Evolutionary conservation across 2,113 vertebrate genomes (phyloP), one percentile per base, ranked within the genome.

Genomic region (Erinaceus europaeus): DNA sequence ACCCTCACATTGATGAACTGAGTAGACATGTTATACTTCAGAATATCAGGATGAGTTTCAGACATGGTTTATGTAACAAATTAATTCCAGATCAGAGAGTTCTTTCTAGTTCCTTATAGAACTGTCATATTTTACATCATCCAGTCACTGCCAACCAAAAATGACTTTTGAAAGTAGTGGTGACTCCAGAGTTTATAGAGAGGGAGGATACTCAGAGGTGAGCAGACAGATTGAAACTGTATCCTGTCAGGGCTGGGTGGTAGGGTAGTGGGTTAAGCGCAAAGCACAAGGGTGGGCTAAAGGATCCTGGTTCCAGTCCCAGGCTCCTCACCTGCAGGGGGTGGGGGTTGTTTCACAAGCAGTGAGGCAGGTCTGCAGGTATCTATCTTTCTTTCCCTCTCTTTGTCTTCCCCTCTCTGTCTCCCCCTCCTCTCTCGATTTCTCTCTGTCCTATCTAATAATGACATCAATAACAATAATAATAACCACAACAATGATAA

Each of bases 1-100:
- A n/a, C 29, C 29, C 11, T 25, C 36, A 4, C 23, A 73, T 88
- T 32, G 36, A 42, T 46, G 21, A 80, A 55, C 9, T 15, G n/a
- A 75, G 11, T 32, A 64, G 53, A 61, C 32, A 42, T 57, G 29
- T 53, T 50, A 5, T 59, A 50, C 53, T 48, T 80, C 25, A 87
- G 32, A 67, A 69, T n/a, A 3, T 48, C 87, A 87, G 11, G 11
- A 40, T 76, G 12, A 21, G 53, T 76, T 91, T 83, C 27, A 89
- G 71, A 34, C 20, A 32, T 23, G 9, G n/a, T 78, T 64, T 69
- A 46, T 40, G 62, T 34, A 46, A 68, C 6, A 61, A 67, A 42
- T 91, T 87, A 75, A 79, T 61, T 64, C 67, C n/a, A 89, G 79
- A 50, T 78, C 29, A 89, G 68, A 73, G 38, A 61, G 9, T 48